Evolutionary conservation across 1,140 invertebrate species (phyloP), one percentile per base, ranked within the genome.

Genomic region (Lepidurus arcticus): DNA sequence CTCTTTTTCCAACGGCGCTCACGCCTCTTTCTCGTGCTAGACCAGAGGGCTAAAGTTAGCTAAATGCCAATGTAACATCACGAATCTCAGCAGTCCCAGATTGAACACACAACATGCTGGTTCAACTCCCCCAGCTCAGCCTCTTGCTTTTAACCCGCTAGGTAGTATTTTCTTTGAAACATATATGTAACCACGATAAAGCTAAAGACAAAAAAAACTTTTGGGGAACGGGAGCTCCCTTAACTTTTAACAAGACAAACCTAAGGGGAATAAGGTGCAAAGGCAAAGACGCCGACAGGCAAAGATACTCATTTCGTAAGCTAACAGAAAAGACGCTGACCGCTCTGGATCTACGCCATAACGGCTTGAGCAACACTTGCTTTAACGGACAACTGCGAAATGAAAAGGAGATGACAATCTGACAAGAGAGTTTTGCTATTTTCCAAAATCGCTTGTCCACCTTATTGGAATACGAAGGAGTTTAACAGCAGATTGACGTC

Each of bases 11-110:
- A 21, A 7, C 53, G 53, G 53, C 21, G 7, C 53, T 65, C 13
- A 65, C 21, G 53, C 53, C 21, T n/a, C n/a, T 21, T n/a, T 7
- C 53, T 65, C 53, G 53, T 65, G 53, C 53, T 21, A 65, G 53
- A 13, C 53, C 21, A 21, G 53, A 65, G 53, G 53, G 53, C 53
- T 65, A 65, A 65, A 65, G 53, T 65, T 65, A 65, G 53, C 53
- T 65, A n/a, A 65, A 65, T 65, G 53, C 53, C 53, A 65, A 65
- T 21, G 53, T 21, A 65, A 65, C 53, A 65, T 65, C 53, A 13
- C 8, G 6, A 65, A 65, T 65, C 6, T 65, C 53, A 4, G 16
- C 13, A 65, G 21, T 65, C 13, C 13, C 16, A 65, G 21, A 65
- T 65, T 21, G 34, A 65, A 9, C 13, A 9, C 53, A 65, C 16